phyloP scores from a whole-genome alignment of 2,113 vertebrate genomes.

The Myrmophylax atrothorax region DNA sequence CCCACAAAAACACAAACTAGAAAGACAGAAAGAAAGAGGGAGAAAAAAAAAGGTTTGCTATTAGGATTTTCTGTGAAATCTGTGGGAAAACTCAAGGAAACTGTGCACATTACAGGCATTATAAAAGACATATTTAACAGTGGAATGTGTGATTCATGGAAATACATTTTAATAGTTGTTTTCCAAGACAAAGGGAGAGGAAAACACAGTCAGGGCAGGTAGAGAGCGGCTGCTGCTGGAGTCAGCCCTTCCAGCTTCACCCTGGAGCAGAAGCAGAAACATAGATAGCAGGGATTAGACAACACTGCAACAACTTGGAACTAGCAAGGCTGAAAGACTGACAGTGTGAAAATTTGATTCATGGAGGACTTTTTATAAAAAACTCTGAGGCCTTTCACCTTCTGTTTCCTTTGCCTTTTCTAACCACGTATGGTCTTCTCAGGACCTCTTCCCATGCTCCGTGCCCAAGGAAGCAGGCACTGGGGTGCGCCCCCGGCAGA shows the following conservation, averaged over 20 bases:
- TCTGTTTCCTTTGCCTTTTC: slow-evolving; percentile 1
- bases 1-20: not conserved
- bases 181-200: not conserved
- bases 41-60: not conserved
- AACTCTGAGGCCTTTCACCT: not conserved
- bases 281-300: not conserved
- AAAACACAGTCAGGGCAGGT: not conserved
- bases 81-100: not conserved
- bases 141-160: slow-evolving; percentile 20
- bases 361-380: not conserved
- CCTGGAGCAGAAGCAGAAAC: not conserved
- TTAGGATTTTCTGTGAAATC: not conserved
- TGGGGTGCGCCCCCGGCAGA: rapidly evolving
- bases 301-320: not conserved
- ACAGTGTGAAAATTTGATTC: not conserved
- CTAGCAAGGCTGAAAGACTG: not conserved
- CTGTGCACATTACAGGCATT: not conserved
- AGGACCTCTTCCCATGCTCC: not conserved
- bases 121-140: not conserved
- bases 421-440: not conserved
- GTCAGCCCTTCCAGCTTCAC: rapidly evolving
- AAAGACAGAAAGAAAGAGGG: not conserved
- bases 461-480: not conserved
- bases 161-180: not conserved
- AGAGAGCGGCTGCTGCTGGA: not conserved